Base-by-base conservation (phyloP, 2,113 vertebrate species). In the Bostrychus sinensis region DNA sequence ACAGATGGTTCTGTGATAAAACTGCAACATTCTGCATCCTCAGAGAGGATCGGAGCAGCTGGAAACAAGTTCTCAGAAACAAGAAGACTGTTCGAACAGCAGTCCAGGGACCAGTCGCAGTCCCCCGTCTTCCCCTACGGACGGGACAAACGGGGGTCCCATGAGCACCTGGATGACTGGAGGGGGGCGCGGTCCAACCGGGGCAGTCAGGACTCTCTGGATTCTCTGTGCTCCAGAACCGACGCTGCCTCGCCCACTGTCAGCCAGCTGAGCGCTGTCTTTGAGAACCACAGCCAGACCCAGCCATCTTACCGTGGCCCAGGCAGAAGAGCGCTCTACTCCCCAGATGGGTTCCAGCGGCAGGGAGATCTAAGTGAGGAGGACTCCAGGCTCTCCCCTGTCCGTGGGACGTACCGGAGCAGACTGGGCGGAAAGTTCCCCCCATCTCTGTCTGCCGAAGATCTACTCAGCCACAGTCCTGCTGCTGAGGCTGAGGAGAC, bases 181-280 rank as follows among this genome's bases (percentile, higher is more conserved):
- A 92, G 91, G 66, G 92, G 92, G 20, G 67, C 91, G 0, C 94
- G 95, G 76, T 97, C 95, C 82, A 95, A 95, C 61, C 84, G 96
- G 85, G 96, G 96, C 82, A 99, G 96, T 69, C 95, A 91, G 0
- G 97, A 98, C 86, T 98, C 96, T 7, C 78, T 98, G 91, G 97
- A 98, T 80, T 98, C 96, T 10, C 93, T 97, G 43, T 98, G 96
- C 91, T 95, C 97, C 54, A 90, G 97, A 75, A 95, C 95, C 0
- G 97, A 99, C 75, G 95, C 96, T 0, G 93, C 95, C 41, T 98
- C 96, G 41, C 96, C 97, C 3, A 98, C 97, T 0, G 97, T 99
- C 78, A 98, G 96, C 83, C 96, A 98, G 85, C 94, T 99, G 75
- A 96, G 96, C 0, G 96, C 97, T 7, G 96, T 99, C 7, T 99